Conservation (phyloP, 2,797 vertebrate genomes). For the Chaenodraco wilsoni region DNA sequence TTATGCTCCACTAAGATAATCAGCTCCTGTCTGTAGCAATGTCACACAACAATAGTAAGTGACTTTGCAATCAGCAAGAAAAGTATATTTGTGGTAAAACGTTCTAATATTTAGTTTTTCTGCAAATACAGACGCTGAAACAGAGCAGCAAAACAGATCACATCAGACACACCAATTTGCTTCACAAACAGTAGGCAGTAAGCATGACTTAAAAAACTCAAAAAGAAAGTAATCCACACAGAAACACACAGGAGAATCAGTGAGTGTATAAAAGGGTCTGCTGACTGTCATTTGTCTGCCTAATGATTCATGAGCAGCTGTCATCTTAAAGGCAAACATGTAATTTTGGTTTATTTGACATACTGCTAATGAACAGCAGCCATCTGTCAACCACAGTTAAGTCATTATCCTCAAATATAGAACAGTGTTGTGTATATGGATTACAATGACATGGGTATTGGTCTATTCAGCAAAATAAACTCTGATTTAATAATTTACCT, state of each 20-base stretch:
- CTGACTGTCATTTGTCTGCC: constrained; percentile 69
- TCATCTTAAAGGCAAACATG: constrained; percentile 64
- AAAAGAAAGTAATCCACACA: constrained; percentile 28
- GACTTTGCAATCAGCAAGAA: constrained; percentile 12
- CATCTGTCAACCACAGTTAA: constrained; percentile 38
- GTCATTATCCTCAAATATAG: constrained; percentile 50
- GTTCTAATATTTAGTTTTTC: constrained; percentile 36
- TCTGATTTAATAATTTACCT: constrained; percentile 56
- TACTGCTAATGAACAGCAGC: constrained; percentile 51
- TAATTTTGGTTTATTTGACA: constrained; percentile 62
- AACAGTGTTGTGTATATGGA: constrained; percentile 54
- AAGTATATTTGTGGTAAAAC: constrained; percentile 22
- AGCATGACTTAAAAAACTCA: constrained; percentile 40
- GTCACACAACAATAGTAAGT: background rate
- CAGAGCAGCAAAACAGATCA: constrained; percentile 46
- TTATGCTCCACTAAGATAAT: constrained; percentile 12
- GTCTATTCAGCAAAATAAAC: constrained; percentile 63
- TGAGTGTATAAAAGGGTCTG: constrained; percentile 46
- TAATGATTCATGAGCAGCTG: constrained; percentile 61
- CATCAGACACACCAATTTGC: constrained; percentile 71
- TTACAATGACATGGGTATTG: constrained; percentile 56
- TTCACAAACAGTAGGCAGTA: constrained; percentile 53
- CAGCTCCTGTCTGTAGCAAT: background rate
- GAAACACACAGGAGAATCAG: constrained; percentile 45
- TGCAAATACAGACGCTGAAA: constrained; percentile 21